Evolutionary conservation across 53 echinoderm and acorn worm genomes (phyloP), one percentile per base, ranked within the genome.

Genomic region (Patiria pectinifera): DNA sequence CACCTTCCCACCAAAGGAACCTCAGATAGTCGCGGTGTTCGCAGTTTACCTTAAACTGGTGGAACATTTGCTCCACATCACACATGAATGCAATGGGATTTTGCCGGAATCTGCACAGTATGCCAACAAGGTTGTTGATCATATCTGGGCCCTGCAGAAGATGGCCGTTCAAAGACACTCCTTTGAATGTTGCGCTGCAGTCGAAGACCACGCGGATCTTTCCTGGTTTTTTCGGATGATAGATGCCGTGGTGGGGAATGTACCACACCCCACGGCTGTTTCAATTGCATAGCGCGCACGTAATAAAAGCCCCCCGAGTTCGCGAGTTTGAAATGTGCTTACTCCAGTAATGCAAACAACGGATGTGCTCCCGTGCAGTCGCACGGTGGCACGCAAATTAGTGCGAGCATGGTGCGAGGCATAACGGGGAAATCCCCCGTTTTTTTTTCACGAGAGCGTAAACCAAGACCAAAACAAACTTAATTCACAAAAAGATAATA

Each of bases 231-330:
- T 92, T 93, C 2, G 94, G 91, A 72, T 94, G 87, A 61, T 84
- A 83, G 24, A 96, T 89, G 4, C 94, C 94, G 53, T 96, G 96
- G 81, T 94, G 96, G 19, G 96, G 93, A 44, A 94, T 94, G 77
- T 93, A 94, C 91, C 91, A 93, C 0, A 71, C 78, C 18, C 72
- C n/a, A n/a, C n/a, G n/a, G n/a, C n/a, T n/a, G n/a, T n/a, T n/a
- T n/a, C n/a, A n/a, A n/a, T n/a, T n/a, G n/a, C n/a, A n/a, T n/a
- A n/a, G n/a, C n/a, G n/a, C n/a, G n/a, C n/a, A n/a, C n/a, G n/a
- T n/a, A n/a, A n/a, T n/a, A n/a, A n/a, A n/a, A n/a, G n/a, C n/a
- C n/a, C n/a, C n/a, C n/a, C n/a, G n/a, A n/a, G n/a, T n/a, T n/a
- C n/a, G n/a, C n/a, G n/a, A n/a, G n/a, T n/a, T n/a, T n/a, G n/a